These are phyloP conservation scores for Nowickia ferox DNA, from an alignment of 2,888 invertebrate genomes.

Conservation along the genomic window DNA sequence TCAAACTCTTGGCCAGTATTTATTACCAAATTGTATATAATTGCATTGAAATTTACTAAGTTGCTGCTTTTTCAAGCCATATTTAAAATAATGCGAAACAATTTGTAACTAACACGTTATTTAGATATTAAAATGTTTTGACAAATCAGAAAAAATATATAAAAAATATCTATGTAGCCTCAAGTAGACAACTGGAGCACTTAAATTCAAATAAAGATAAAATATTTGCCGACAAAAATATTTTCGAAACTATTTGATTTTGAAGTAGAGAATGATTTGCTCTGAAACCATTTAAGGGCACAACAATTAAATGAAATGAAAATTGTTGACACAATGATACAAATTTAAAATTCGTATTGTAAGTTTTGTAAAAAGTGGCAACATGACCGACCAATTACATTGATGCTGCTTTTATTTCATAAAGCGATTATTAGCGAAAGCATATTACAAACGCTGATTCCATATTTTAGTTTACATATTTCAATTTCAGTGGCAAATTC, in stretches of 20 bases:
- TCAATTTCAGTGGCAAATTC: no score
- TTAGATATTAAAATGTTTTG: slow-evolving; percentile 41
- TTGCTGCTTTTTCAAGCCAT: slow-evolving; percentile 39
- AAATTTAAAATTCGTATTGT: no score
- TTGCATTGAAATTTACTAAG: slow-evolving; percentile 33
- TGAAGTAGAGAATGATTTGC: background rate
- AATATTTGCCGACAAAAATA: slow-evolving; percentile 42
- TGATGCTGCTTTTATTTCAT: no score
- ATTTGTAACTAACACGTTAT: slow-evolving; percentile 52
- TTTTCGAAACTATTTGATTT: background rate
- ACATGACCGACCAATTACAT: no score
- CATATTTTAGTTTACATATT: no score
- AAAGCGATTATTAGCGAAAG: no score
- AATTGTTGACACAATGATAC: background rate
- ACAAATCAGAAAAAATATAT: background rate
- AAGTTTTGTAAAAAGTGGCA: no score
- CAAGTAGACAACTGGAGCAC: slow-evolving; percentile 21
- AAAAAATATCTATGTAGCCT: slow-evolving; percentile 47
- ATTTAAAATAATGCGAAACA: slow-evolving; percentile 39
- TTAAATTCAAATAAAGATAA: slow-evolving; percentile 6
- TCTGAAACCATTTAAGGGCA: background rate
- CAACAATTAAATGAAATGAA: background rate
- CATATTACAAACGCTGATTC: no score
- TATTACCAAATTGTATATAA: slow-evolving; percentile 55
- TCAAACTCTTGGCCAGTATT: slow-evolving; percentile 14